Conservation (phyloP, 2,888 invertebrate genomes). For the Torymus aiolomorphi region DNA sequence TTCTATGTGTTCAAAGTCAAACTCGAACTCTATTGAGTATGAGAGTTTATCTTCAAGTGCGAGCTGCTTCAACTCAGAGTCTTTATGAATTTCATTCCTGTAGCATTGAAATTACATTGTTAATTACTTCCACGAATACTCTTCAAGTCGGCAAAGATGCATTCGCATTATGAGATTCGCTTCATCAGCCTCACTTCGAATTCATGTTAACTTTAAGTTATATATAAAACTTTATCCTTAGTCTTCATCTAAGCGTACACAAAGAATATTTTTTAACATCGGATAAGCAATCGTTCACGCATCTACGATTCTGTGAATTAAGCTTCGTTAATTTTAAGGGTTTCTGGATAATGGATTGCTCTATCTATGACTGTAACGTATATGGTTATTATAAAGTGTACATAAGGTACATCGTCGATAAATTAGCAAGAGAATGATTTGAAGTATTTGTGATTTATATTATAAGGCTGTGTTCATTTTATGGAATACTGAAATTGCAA, state of each 20-base stretch:
- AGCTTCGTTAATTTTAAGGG: constrained; percentile 45
- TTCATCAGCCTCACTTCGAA: constrained; percentile 29
- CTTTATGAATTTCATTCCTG: constrained; percentile 14
- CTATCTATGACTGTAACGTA: constrained; percentile 43
- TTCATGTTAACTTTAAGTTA: constrained; percentile 48
- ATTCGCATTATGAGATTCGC: constrained; percentile 27
- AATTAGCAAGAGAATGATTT: constrained; percentile 50
- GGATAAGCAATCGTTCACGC: constrained; percentile 17
- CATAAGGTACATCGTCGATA: constrained; percentile 50
- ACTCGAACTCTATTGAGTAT: not conserved
- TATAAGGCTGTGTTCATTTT: constrained; percentile 58
- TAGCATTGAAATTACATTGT: constrained; percentile 39
- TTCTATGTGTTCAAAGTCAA: not conserved
- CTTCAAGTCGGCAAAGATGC: constrained; percentile 13
- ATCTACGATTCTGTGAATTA: constrained; percentile 32
- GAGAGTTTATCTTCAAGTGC: not conserved
- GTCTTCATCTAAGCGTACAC: constrained; percentile 23
- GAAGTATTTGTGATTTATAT: constrained; percentile 56
- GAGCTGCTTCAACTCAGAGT: too few relatives aligned
- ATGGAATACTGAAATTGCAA: constrained; percentile 51
- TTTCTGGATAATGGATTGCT: constrained; percentile 21
- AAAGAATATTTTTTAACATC: constrained; percentile 43
- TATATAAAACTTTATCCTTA: constrained; percentile 9
- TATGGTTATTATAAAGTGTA: constrained; percentile 53
- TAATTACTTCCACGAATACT: constrained; percentile 21